Conservation (phyloP, 2,888 invertebrate species). For the Ophraella communa region DNA sequence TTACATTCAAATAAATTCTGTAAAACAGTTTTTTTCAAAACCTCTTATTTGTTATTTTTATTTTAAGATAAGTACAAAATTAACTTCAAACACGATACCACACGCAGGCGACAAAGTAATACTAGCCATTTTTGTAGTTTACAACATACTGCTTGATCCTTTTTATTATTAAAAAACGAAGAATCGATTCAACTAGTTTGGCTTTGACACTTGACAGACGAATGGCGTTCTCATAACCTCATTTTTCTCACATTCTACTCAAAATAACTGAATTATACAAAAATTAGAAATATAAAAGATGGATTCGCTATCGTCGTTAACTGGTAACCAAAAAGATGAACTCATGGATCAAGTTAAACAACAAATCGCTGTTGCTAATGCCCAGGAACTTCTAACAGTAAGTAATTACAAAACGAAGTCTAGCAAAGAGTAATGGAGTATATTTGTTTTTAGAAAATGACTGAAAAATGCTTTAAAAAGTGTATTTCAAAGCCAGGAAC, state of each 20-base stretch:
- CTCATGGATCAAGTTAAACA: constrained; percentile 95
- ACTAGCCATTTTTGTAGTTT: background rate
- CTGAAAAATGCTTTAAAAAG: constrained; percentile 96
- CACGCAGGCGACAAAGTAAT: too few species aligned
- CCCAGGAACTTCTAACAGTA: constrained; percentile 89
- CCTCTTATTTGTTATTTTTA: too few species aligned
- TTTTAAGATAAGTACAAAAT: too few species aligned
- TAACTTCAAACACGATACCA: too few species aligned
- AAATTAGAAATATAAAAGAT: constrained; percentile 30
- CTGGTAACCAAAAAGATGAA: constrained; percentile 79
- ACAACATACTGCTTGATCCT: background rate
- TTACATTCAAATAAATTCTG: too few species aligned
- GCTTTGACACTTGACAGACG: background rate
- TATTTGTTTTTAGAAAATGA: constrained; percentile 80
- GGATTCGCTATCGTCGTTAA: constrained; percentile 59
- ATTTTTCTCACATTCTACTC: background rate
- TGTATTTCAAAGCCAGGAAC: constrained; percentile 91
- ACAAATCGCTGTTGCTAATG: constrained; percentile 92
- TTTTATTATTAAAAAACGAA: background rate
- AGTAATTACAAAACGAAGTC: constrained; percentile 37
- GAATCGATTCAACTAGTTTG: background rate
- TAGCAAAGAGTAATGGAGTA: background rate
- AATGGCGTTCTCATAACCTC: background rate
- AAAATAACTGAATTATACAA: background rate
- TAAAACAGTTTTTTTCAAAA: too few species aligned